Evolutionary conservation across 2,797 vertebrate genomes (phyloP), one percentile per base, ranked within the genome.

Genomic region (Lycodopsis pacificus): DNA sequence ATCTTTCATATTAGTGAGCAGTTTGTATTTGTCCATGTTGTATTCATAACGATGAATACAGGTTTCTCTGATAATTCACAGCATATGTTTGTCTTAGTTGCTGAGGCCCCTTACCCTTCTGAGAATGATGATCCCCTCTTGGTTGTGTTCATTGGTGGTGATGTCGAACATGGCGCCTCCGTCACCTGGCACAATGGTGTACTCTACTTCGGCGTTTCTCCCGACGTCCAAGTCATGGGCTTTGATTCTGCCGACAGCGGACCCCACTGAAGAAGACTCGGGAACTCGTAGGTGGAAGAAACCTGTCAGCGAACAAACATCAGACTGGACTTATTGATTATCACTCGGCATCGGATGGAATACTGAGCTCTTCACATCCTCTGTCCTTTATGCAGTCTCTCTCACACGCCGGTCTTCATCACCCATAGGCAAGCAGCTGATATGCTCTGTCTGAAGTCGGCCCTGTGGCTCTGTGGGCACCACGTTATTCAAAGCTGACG

Each of bases 221-320:
- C 98, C 98, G 63, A 95, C 96, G 92, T 99, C 98, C 73, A 99
- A 93, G 80, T 99, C 98, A n/a, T 99, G 97, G 48, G 98, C 98
- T 94, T 97, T 96, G 92, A 99, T 99, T 81, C 97, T 95, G 53
- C 98, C 98, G 57, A 99, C 96, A 3, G 96, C 95, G 4, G 97
- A 97, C 4, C 97, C 97, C 80, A 99, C 92, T 0, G 94, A 86
- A 19, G 98, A 98, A 6, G 97, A 96, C 80, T 99, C 98, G 0
- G 97, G 97, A 56, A 99, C 97, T 92, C 97, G 96, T 48, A 99
- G 92, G 85, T 99, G 98, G 85, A 99, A 99, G 89, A 98, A 98
- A 92, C 97, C 98, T 99, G 85, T 25, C 51, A 54, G 83, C n/a
- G 75, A 66, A 80, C 58, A 51, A 73, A 85, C 53, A 73, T 42